These are phyloP conservation scores for Lycaena phlaeas DNA, from an alignment of 2,888 invertebrate species.

Conservation along the genomic window DNA sequence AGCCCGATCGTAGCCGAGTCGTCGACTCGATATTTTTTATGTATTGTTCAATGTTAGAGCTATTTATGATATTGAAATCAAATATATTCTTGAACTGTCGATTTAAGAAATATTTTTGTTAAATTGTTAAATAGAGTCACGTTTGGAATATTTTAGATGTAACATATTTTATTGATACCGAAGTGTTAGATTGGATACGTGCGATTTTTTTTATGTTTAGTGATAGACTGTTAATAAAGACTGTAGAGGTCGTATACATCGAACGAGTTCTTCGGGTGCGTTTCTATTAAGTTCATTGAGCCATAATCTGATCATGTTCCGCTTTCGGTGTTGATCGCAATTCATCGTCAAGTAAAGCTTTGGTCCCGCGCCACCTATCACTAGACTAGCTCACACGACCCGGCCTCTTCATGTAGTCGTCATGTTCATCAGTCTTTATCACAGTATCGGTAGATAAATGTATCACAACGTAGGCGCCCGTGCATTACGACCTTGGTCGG, in stretches of 20 bases:
- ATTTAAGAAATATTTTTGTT: slow-evolving; percentile 41
- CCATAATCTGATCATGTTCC: slow-evolving; percentile 51
- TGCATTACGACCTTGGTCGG: slow-evolving; percentile 40
- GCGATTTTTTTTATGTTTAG: slow-evolving; percentile 46
- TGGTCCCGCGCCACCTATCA: slow-evolving; percentile 57
- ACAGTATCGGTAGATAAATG: slow-evolving; percentile 67
- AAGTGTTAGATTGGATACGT: slow-evolving; percentile 54
- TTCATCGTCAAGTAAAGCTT: slow-evolving; percentile 53
- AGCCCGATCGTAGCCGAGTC: slow-evolving; percentile 57
- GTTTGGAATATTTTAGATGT: slow-evolving; percentile 58
- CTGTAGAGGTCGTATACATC: slow-evolving; percentile 64
- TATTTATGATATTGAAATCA: slow-evolving; percentile 64
- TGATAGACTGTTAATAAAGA: slow-evolving; percentile 63
- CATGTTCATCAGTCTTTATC: slow-evolving; percentile 57
- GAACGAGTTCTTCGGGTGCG: slow-evolving; percentile 52
- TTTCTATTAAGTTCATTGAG: slow-evolving; percentile 41
- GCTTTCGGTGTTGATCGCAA: slow-evolving; percentile 67
- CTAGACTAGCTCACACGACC: slow-evolving; percentile 51
- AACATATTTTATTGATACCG: slow-evolving; percentile 55
- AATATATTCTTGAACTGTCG: slow-evolving; percentile 67
- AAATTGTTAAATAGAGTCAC: slow-evolving; percentile 63
- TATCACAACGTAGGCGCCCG: slow-evolving; percentile 72
- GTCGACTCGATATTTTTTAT: slow-evolving; percentile 64
- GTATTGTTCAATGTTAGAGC: slow-evolving; percentile 69
- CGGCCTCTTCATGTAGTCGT: slow-evolving; percentile 63